phyloP scores from a whole-genome alignment of 2,888 invertebrate genomes.

The Crematogaster levior region DNA sequence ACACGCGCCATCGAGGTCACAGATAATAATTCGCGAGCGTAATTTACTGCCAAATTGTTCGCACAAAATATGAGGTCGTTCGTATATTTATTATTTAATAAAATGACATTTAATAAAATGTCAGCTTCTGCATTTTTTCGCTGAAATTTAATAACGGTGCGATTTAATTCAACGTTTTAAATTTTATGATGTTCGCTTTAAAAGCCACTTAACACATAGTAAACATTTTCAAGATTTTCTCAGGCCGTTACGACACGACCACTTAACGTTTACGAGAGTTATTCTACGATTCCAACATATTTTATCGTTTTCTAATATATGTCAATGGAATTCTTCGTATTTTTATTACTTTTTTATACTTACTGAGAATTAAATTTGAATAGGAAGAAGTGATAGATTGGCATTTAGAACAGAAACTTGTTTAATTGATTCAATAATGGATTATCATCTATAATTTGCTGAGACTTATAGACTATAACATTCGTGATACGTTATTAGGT shows the following conservation, averaged over 20 bases:
- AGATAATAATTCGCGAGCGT: conserved; percentile 4
- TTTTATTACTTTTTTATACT: conserved; percentile 28
- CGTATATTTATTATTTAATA: conserved; percentile 1
- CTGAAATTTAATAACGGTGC: background rate
- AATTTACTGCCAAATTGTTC: conserved; percentile 13
- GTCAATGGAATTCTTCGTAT: conserved; percentile 22
- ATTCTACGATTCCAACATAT: conserved; percentile 7
- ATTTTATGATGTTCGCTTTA: conserved; percentile 35
- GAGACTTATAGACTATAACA: background rate
- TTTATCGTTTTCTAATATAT: conserved; percentile 31
- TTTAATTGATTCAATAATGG: conserved; percentile 11
- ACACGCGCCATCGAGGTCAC: background rate
- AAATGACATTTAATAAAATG: background rate
- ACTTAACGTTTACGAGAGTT: conserved; percentile 32
- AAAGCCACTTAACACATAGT: conserved; percentile 42
- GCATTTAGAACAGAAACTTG: conserved; percentile 19
- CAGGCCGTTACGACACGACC: conserved; percentile 32
- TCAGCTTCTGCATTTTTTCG: background rate
- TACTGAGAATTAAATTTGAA: background rate
- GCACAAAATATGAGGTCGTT: background rate
- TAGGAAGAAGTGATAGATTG: conserved; percentile 24
- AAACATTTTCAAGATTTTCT: conserved; percentile 39
- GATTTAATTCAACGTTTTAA: conserved; percentile 28
- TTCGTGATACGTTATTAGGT: background rate
- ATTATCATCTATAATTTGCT: conserved; percentile 10